Evolutionary conservation across 1,140 invertebrate species (phyloP).

Genomic region (Oryctes rhinoceros): DNA sequence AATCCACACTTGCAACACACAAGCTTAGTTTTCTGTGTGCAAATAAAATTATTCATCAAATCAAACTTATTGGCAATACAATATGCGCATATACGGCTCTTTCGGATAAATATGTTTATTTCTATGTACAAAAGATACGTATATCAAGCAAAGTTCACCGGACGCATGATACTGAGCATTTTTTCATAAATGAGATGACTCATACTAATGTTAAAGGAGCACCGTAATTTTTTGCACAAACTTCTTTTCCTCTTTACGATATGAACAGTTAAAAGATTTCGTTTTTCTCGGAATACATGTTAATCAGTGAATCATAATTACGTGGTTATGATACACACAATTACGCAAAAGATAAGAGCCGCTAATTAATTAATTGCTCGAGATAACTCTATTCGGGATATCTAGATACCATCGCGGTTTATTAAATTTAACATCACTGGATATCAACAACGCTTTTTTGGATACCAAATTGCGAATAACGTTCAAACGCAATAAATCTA

Average conservation of each 20-base stretch:
- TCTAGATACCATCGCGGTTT: neutral
- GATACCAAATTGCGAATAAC: neutral
- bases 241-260: neutral
- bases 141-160: constrained; percentile 5
- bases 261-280: neutral
- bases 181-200: neutral
- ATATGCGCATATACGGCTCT: no score
- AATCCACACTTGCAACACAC: no score
- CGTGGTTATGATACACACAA: neutral
- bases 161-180: neutral
- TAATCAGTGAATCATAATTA: neutral
- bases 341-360: neutral
- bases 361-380: neutral
- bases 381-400: neutral
- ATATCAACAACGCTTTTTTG: no score
- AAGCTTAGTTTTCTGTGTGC: no score
- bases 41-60: no score
- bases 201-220: neutral
- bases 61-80: no score
- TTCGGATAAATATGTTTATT: neutral
- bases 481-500: neutral
- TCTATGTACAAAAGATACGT: neutral
- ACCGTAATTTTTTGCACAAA: neutral
- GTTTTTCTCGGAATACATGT: neutral
- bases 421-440: no score